A percentile compares a stretch with the other conserved stretches of the same genome.
Conservation (phyloP, 2,888 invertebrate species). For the Eristalis arbustorum region DNA sequence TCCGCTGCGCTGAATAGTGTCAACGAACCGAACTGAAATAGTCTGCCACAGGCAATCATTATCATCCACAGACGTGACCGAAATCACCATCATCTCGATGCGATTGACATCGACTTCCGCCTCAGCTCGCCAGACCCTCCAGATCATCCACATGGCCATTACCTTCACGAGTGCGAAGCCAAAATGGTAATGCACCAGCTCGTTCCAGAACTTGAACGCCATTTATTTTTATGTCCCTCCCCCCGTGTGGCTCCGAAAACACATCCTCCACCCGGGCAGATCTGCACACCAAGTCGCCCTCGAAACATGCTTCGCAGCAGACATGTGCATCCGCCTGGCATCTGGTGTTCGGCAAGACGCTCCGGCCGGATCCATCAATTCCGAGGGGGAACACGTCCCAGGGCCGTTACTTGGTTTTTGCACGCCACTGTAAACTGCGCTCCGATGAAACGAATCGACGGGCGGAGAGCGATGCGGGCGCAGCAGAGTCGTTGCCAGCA, state of each 20-base stretch:
- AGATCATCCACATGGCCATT: background rate
- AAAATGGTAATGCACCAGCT: constrained; percentile 21
- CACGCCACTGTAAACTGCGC: background rate
- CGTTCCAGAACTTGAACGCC: background rate
- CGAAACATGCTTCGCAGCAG: background rate
- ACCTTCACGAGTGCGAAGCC: background rate
- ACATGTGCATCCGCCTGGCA: background rate
- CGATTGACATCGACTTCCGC: background rate
- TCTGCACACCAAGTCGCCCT: background rate
- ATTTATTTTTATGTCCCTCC: background rate
- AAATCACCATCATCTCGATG: background rate
- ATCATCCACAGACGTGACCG: background rate
- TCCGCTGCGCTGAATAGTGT: background rate
- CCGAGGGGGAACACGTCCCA: background rate
- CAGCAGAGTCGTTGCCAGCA: background rate
- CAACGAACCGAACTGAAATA: background rate
- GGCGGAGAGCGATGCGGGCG: background rate
- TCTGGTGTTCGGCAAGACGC: background rate
- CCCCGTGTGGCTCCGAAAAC: background rate
- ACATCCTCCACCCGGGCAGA: background rate
- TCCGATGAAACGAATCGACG: background rate
- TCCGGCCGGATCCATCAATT: background rate
- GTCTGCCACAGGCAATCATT: background rate
- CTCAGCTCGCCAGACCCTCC: background rate
- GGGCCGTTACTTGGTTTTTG: background rate